Conservation (phyloP, 2,888 invertebrate species). For the Carabus problematicus region DNA sequence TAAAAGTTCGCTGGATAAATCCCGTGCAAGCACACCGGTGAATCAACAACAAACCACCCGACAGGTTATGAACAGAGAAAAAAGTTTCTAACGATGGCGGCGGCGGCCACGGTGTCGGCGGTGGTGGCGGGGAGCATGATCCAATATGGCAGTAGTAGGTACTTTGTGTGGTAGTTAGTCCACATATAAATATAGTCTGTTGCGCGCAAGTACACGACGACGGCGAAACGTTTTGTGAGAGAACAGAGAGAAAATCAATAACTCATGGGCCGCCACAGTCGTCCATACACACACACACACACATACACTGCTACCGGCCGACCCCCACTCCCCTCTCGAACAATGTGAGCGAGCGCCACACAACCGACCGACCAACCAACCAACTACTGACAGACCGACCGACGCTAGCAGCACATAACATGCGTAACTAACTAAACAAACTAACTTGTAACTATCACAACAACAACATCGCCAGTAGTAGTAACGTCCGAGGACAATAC, state of each 20-base stretch:
- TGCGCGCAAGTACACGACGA: constrained; percentile 38
- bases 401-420: too few relatives aligned
- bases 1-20: background rate
- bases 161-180: constrained; percentile 36
- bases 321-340: background rate
- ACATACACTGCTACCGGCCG: background rate
- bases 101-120: too few relatives aligned
- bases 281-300: constrained; percentile 1
- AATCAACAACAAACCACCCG: too few relatives aligned
- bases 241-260: constrained; percentile 41
- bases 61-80: background rate
- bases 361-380: background rate
- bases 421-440: too few relatives aligned
- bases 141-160: constrained; percentile 32
- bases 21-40: background rate
- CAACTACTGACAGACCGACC: too few relatives aligned
- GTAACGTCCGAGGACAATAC: too few relatives aligned
- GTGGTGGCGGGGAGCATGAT: constrained; percentile 14
- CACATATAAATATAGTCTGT: constrained; percentile 39
- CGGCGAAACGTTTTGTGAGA: constrained; percentile 34
- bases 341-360: background rate
- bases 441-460: too few relatives aligned
- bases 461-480: too few relatives aligned
- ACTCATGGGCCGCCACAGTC: constrained; percentile 21
- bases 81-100: constrained; percentile 23